A percentile compares a stretch with the other conserved stretches of the same genome.
Evolutionary conservation across 1,140 invertebrate genomes (phyloP).

Genomic region (Trachelipus rathkii): DNA sequence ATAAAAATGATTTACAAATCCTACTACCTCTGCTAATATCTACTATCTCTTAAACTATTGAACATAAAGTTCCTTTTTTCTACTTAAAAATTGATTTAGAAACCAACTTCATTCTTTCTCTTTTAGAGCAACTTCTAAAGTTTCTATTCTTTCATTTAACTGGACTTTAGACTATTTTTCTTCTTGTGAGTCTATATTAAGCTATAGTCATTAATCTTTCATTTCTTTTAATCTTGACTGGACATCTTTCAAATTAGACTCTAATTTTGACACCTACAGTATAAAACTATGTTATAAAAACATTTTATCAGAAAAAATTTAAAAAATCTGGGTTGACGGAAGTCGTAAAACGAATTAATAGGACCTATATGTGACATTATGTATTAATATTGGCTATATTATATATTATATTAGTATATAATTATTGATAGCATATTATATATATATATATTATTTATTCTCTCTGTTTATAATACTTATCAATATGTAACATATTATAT

Average conservation of each 20-base stretch:
- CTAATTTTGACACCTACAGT: constrained; percentile 21
- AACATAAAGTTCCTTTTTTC: constrained; percentile 42
- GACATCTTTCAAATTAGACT: constrained; percentile 25
- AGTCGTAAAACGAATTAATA: too few species aligned
- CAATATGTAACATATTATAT: too few species aligned
- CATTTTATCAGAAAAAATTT: too few species aligned
- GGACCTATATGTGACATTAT: too few species aligned
- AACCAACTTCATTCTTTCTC: constrained; percentile 36
- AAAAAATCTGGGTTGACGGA: too few species aligned
- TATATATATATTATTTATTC: too few species aligned
- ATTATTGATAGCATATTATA: too few species aligned
- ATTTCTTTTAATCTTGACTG: background rate
- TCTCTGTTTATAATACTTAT: too few species aligned
- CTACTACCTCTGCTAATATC: constrained; percentile 42
- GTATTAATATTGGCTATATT: too few species aligned
- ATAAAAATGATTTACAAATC: too few species aligned
- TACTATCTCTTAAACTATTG: too few species aligned
- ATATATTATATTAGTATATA: too few species aligned
- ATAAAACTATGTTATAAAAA: background rate
- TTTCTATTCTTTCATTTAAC: constrained; percentile 23
- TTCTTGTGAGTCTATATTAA: constrained; percentile 5
- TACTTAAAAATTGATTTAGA: constrained; percentile 40
- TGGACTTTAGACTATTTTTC: constrained; percentile 6
- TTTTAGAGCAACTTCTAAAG: constrained; percentile 26
- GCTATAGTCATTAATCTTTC: background rate